Evolutionary conservation across 2,888 invertebrate species (phyloP).

Genomic region (Eupithecia centaureata): DNA sequence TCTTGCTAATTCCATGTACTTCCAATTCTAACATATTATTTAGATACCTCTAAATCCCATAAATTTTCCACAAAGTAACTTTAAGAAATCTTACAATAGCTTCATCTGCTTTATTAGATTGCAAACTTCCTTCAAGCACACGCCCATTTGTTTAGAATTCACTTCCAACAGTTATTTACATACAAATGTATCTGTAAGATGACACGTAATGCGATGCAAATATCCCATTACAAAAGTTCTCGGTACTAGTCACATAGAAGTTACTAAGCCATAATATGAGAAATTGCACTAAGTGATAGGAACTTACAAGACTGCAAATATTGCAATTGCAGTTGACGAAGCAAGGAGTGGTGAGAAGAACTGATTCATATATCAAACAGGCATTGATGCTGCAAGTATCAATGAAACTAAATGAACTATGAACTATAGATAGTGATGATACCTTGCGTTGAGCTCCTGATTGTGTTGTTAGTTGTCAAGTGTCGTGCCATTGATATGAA

Average conservation of each 20-base stretch:
- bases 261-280: not conserved
- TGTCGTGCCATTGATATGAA: not conserved
- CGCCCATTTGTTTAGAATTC: conserved; percentile 21
- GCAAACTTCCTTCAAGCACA: not conserved
- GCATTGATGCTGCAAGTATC: conserved; percentile 11
- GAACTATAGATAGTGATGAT: not conserved
- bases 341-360: conserved; percentile 13
- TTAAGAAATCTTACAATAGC: not conserved
- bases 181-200: conserved; percentile 33
- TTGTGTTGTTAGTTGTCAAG: not conserved
- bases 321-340: conserved; percentile 20
- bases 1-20: not conserved
- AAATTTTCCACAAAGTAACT: not conserved
- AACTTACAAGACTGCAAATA: conserved; percentile 21
- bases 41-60: not conserved
- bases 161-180: conserved; percentile 29
- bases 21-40: not conserved
- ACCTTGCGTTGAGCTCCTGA: not conserved
- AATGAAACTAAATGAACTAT: conserved; percentile 21
- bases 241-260: conserved; percentile 1
- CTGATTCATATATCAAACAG: conserved; percentile 27
- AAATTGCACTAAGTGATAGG: conserved; percentile 15
- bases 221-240: conserved; percentile 36
- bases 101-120: not conserved
- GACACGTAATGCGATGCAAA: conserved; percentile 41